Evolutionary conservation across 2,888 invertebrate genomes (phyloP).

Genomic region (Ceraclea dissimilis): DNA sequence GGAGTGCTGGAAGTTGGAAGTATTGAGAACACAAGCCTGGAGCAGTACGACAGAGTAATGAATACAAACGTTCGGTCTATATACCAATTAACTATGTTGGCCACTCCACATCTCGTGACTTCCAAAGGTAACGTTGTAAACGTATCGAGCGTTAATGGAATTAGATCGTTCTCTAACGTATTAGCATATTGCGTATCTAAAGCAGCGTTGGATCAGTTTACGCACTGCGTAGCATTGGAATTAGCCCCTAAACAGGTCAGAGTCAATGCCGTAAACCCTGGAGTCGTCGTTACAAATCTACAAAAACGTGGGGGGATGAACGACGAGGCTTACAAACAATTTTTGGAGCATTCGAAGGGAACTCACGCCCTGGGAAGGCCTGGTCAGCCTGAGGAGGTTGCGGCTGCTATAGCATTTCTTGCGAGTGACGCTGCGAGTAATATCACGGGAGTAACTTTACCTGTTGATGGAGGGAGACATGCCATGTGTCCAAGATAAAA

Average conservation of each 20-base stretch:
- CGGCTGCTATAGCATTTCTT: constrained; percentile 82
- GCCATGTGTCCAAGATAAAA: constrained; percentile 89
- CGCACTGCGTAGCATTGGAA: constrained; percentile 85
- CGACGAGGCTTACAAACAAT: constrained; percentile 72
- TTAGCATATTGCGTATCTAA: constrained; percentile 91
- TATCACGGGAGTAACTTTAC: constrained; percentile 81
- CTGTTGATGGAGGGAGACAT: constrained; percentile 92
- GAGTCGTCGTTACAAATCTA: constrained; percentile 82
- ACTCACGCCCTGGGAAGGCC: constrained; percentile 90
- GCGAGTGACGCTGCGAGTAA: constrained; percentile 84
- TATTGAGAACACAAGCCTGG: constrained; percentile 78
- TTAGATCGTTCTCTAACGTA: constrained; percentile 83
- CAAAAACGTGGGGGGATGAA: constrained; percentile 82
- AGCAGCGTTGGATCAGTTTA: constrained; percentile 90
- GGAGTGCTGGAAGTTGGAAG: constrained; percentile 75
- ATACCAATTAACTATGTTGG: constrained; percentile 77
- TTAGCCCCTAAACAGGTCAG: constrained; percentile 74
- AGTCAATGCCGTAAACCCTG: constrained; percentile 90
- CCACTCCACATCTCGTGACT: constrained; percentile 77
- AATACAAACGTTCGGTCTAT: constrained; percentile 80
- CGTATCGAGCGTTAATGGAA: constrained; percentile 89
- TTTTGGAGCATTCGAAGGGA: constrained; percentile 73
- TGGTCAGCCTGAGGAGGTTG: constrained; percentile 79
- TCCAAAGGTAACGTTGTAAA: constrained; percentile 90
- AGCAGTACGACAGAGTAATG: constrained; percentile 85